Base-by-base conservation (phyloP, 1,140 invertebrate species). In the Anagrus nilaparvatae region DNA sequence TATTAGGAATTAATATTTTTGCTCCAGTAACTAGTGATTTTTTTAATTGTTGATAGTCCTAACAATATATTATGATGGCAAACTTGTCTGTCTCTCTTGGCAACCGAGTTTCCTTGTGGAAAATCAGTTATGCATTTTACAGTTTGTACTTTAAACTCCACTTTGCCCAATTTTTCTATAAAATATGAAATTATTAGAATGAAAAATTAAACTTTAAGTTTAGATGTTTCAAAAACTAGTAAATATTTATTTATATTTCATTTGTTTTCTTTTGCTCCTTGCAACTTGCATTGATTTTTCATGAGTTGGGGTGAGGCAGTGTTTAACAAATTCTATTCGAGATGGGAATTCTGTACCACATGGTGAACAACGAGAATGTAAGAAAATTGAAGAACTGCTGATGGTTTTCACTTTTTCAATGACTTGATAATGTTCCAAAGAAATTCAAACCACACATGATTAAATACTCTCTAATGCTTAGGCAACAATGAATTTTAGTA, bases 371-470 rank as follows among this genome's bases (percentile, higher is more conserved):
- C 78, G 77, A 0, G 84, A 84, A 65, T 87, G 84, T 43, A 87
- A 69, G 58, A 86, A 87, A 51, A 79, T 80, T 63, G n/a, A 87
- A 87, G 14, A 87, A 62, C 55, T 83, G 79, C 58, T 85, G 78
- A 71, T 88, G 84, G 2, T 82, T 82, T 3, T 81, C 77, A 12
- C 80, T 82, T 52, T 84, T 84, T 44, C 84, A 75, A 64, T 88
- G 84, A 14, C 72, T 74, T 31, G 81, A 76, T 16, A 84, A 74
- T 49, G 83, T 82, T 3, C 81, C 81, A 36, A 82, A 78, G 58
- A 86, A 87, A 37, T 80, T 74, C 54, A 88, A 69, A 62, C 86
- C 82, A 51, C 84, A 87, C 84, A 87, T 88, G n/a, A 82, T 82
- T 58, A 84, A 88, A 58, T 83, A 84, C 56, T 72, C 71, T 33